Evolutionary conservation across 2,888 invertebrate species (phyloP).

Genomic region (Dolichomitus sp.): DNA sequence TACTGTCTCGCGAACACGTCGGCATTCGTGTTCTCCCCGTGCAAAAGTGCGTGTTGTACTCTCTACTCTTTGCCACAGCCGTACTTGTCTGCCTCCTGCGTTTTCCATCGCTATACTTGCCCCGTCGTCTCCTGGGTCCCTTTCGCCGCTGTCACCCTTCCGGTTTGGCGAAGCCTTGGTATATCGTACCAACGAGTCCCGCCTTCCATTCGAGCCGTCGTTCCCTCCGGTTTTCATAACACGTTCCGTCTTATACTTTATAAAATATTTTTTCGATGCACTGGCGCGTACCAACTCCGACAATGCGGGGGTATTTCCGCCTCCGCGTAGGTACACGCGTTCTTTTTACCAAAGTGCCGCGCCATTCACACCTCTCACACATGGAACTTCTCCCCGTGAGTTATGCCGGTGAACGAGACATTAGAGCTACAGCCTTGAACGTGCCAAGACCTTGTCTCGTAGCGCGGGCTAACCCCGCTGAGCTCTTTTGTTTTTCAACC

Average conservation of each 20-base stretch:
- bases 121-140: conserved; percentile 36
- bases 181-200: conserved; percentile 56
- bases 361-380: conserved; percentile 61
- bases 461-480: conserved; percentile 45
- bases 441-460: conserved; percentile 51
- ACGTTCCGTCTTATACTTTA: conserved; percentile 38
- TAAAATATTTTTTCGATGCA: conserved; percentile 55
- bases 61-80: conserved; percentile 4
- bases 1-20: conserved; percentile 45
- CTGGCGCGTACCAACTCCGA: conserved; percentile 68
- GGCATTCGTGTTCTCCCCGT: conserved; percentile 42
- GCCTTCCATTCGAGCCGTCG: conserved; percentile 49
- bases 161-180: conserved; percentile 60
- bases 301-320: conserved; percentile 33
- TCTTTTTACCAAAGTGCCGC: conserved; percentile 33
- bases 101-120: conserved; percentile 29
- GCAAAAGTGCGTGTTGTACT: conserved; percentile 38
- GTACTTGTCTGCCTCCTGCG: conserved; percentile 46
- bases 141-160: conserved; percentile 22
- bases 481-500: conserved; percentile 56
- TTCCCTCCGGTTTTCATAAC: conserved; percentile 51
- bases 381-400: conserved; percentile 13
- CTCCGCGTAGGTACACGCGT: conserved; percentile 48
- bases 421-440: conserved; percentile 38
- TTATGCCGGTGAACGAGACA: conserved; percentile 25